Evolutionary conservation across 2,113 vertebrate species (phyloP).

Genomic region (Urocolius indicus): DNA sequence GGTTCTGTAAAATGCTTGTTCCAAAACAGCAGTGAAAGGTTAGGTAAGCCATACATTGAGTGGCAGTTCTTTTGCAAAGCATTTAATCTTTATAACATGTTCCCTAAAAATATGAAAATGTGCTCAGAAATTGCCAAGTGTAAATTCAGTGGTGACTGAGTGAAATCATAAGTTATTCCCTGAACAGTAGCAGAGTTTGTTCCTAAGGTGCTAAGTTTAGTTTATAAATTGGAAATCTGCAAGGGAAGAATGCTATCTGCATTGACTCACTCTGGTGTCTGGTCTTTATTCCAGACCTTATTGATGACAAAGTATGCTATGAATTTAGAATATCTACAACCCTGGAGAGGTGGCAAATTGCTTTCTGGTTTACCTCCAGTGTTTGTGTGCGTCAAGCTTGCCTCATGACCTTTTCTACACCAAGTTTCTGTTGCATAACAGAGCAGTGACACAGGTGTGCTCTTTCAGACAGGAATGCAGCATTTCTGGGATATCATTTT

Average conservation of each 20-base stretch:
- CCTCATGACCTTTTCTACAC: background rate
- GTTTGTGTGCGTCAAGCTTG: background rate
- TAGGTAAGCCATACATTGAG: background rate
- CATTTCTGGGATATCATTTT: background rate
- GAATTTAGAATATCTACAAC: background rate
- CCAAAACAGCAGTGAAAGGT: conserved; percentile 8
- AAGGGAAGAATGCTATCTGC: conserved; percentile 9
- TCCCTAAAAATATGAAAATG: background rate
- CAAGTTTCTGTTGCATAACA: background rate
- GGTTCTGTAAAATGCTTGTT: conserved; percentile 6
- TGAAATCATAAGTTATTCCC: background rate
- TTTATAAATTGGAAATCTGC: background rate
- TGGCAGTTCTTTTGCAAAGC: background rate
- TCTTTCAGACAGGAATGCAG: conserved; percentile 42
- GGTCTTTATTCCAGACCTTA: conserved; percentile 2
- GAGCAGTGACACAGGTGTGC: conserved; percentile 54
- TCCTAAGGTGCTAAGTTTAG: background rate
- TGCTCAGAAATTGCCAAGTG: background rate
- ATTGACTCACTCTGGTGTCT: conserved; percentile 7
- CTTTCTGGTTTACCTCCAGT: conserved; percentile 4
- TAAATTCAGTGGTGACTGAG: background rate
- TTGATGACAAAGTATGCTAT: conserved; percentile 24
- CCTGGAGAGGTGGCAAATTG: background rate
- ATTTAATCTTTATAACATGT: background rate
- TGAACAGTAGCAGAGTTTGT: background rate